A percentile compares a stretch with the other conserved stretches of the same genome.
Evolutionary conservation across 2,888 invertebrate genomes (phyloP).

Genomic region (Drosophila meridiana): DNA sequence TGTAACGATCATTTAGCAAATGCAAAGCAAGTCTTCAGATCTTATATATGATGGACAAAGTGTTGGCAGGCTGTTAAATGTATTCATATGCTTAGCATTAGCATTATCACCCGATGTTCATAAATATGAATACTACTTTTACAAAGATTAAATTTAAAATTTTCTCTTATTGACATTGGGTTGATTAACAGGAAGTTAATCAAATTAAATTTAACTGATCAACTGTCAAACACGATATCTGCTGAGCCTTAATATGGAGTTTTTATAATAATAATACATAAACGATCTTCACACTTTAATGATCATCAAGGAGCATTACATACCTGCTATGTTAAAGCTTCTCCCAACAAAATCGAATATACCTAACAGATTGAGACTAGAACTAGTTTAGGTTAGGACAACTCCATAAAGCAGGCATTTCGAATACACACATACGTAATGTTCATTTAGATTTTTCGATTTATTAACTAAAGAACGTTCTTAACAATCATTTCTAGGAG

Average conservation of each 20-base stretch:
- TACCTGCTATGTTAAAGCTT: not conserved
- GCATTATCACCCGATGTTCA: no score
- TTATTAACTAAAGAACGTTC: slow-evolving; percentile 28
- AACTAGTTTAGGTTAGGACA: not conserved
- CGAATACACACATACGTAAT: slow-evolving; percentile 11
- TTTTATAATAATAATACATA: no score
- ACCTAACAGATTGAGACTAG: not conserved
- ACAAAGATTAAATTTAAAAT: no score
- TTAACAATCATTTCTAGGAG: slow-evolving; percentile 21
- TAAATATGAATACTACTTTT: no score
- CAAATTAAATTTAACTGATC: not conserved
- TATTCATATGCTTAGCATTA: no score
- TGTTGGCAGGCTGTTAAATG: no score
- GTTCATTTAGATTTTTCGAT: slow-evolving; percentile 45
- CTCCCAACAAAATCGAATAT: not conserved
- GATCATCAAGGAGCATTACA: not conserved
- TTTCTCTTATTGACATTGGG: no score
- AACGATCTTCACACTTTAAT: no score
- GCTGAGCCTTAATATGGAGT: not conserved
- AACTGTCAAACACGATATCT: not conserved
- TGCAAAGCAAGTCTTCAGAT: no score
- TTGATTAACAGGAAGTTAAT: not conserved
- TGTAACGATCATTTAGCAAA: no score
- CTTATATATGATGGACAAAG: no score
- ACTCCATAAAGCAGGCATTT: slow-evolving; percentile 34